phyloP scores from a whole-genome alignment of 37 sponge, comb jelly and placozoan species.

The Axinella damicornis region DNA sequence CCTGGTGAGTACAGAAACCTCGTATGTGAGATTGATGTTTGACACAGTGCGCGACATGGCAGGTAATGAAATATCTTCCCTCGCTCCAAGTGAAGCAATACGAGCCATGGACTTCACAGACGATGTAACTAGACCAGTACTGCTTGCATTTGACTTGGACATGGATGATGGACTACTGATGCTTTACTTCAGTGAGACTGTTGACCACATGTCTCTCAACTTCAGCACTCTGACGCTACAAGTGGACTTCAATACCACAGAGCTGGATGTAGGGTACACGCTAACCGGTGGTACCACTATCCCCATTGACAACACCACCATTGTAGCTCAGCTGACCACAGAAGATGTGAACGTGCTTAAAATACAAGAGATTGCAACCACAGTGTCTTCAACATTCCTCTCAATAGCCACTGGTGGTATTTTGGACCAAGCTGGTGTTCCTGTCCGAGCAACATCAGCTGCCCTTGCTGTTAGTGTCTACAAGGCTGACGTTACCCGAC shows the following conservation, averaged over 20 bases:
- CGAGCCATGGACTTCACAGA: slow-evolving; percentile 43
- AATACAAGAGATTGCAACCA: slow-evolving; percentile 64
- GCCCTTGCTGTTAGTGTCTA: slow-evolving; percentile 57
- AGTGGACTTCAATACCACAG: slow-evolving; percentile 29
- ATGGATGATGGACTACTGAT: slow-evolving; percentile 71
- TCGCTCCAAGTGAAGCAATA: slow-evolving; percentile 33
- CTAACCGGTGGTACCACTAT: slow-evolving; percentile 62
- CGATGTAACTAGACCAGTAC: slow-evolving; percentile 71
- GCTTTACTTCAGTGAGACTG: slow-evolving; percentile 87
- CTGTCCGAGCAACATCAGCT: slow-evolving; percentile 54
- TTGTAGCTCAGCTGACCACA: slow-evolving; percentile 42
- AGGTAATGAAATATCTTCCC: slow-evolving; percentile 45
- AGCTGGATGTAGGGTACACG: slow-evolving; percentile 23
- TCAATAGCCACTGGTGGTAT: slow-evolving; percentile 57
- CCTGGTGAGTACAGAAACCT: slow-evolving; percentile 37
- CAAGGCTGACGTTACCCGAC: slow-evolving; percentile 67
- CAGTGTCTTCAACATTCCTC: slow-evolving; percentile 52
- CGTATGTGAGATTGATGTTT: slow-evolving; percentile 53
- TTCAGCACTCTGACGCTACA: slow-evolving; percentile 65
- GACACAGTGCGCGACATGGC: slow-evolving; percentile 83
- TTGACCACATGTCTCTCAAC: slow-evolving; percentile 74
- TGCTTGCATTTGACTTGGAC: slow-evolving; percentile 82
- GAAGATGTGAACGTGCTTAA: slow-evolving; percentile 81
- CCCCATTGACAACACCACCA: slow-evolving; percentile 54
- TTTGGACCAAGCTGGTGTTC: slow-evolving; percentile 69